Evolutionary conservation across 2,888 invertebrate species (phyloP), one percentile per base, ranked within the genome.

Genomic region (Pollenia labialis): DNA sequence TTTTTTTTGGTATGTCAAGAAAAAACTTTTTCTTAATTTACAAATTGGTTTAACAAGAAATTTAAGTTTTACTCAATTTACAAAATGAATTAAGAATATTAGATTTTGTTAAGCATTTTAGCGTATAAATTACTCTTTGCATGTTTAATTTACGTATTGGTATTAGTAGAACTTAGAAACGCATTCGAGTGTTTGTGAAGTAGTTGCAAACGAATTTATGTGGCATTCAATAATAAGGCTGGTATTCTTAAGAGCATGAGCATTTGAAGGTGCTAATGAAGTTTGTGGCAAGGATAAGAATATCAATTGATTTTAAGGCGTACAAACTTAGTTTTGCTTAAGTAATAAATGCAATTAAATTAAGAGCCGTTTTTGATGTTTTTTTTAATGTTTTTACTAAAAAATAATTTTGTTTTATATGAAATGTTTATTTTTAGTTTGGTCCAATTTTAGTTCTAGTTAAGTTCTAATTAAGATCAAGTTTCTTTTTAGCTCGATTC

Each of bases 61-160:
- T 77, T 85, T 74, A 72, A 83, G 56, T 83, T 86, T 60, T 74
- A 75, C 71, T 83, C 66, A 80, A 80, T 83, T 86, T 83, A 80
- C 60, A 40, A 60, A 83, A 80, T 83, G 80, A 66, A 72, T 86
- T 83, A 83, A 72, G 80, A 75, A 74, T 75, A 75, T 86, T 64
- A 66, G 42, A 44, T 68, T 58, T 69, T 74, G 46, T 75, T 62
- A 1, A 11, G 46, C 16, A 23, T 56, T 14, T 32, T n/a, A 62
- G 46, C 44, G 40, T 44, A 75, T 82, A 58, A 75, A 74, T 82
- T 68, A 60, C 58, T 44, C 50, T 18, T n/a, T 40, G 62, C 58
- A 72, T 60, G 64, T 84, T 66, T 74, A 84, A 79, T 84, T 66
- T 79, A 68, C 58, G 84, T 66, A 58, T 66, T 32, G 46, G 40